Base-by-base conservation (phyloP, 1,140 invertebrate genomes). In the Pseudomyrmex concolor region DNA sequence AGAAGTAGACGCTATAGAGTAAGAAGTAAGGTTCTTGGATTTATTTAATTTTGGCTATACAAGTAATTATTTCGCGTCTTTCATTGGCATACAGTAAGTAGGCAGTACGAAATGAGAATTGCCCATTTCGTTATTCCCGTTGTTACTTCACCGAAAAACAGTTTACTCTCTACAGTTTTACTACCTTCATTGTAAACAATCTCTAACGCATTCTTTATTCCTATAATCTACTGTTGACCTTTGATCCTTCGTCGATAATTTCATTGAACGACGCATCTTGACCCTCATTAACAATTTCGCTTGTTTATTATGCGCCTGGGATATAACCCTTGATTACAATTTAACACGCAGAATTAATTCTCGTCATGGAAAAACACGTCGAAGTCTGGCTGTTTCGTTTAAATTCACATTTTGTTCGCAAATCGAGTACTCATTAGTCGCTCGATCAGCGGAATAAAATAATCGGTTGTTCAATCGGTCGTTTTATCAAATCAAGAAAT, bases 241-340 rank as follows among this genome's bases (percentile, higher is more conserved):
- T 77, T 17, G 25, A 25, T 54, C 34, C 5, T 34, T 34, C 25
- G 19, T 43, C 62, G 73, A 77, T 77, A 71, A 80, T 45, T 71
- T 71, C 43, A 71, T 71, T 43, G 17, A 17, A 70, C 54, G 54
- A 19, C 76, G 45, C 54, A 60, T 54, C 66, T 71, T 71, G 64
- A 80, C 54, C 64, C 43, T 19, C 48, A 62, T 17, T 25, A 45
- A 34, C 48, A 34, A 54, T 66, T 77, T 67, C 12, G 48, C 48
- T 76, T n/a, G 48, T 10, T 43, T 54, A 66, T 67, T 34, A 12
- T 13, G 13, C 22, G 22, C 54, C 12, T 12, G 10, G 54, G 76
- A 80, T 71, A 80, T 71, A 59, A 71, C 15, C 63, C 25, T 3
- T 43, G 76, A 80, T 25, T 45, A n/a, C n/a, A 34, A 60, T 48